Base-by-base conservation (phyloP, 2,797 vertebrate genomes). In the Gallirallus australis region DNA sequence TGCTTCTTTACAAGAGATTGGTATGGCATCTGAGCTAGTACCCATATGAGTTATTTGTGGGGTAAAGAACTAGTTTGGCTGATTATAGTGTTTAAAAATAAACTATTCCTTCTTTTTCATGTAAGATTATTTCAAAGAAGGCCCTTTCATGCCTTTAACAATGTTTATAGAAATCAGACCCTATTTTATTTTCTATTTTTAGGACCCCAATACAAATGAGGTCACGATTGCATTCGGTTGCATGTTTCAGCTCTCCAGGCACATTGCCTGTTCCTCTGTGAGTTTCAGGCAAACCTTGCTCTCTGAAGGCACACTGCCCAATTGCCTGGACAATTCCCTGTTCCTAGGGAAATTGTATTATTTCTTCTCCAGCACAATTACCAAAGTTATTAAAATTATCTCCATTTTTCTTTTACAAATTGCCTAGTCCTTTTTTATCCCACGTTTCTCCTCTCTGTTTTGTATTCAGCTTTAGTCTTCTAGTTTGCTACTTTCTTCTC, bases 291-390 rank as follows among this genome's bases (percentile, higher is more conserved):
- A 86, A 79, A 39, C 31, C 33, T 71, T 47, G 53, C 50, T 68
- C 82, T 91, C 39, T 17, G 60, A 95, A 83, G 40, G 72, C 72
- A 90, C 35, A 27, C 2, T 89, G 86, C 71, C 75, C 83, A 90
- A 82, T 6, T 60, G 57, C 66, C 53, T 68, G 60, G 47, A 77
- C 82, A 45, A 45, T 45, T 45, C 77, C 80, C 45, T 54, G 30
- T 71, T 94, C 64, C 61, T 33, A 68, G 21, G 21, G 8, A 93
- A 93, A 92, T 25, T 33, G 24, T 33, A 78, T 75, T 92, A 60
- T 91, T 85, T 84, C 33, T 87, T 79, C 83, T 75, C 64, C 61
- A 91, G 53, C 25, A 90, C 37, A 91, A 89, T 71, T 64, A 92
- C 39, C 53, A 47, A 79, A 80, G 40, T 73, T 91, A 86, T 73